A percentile compares a stretch with the other conserved stretches of the same genome.
Conservation (phyloP, 2,797 vertebrate species). For the Diplodus sargus region DNA sequence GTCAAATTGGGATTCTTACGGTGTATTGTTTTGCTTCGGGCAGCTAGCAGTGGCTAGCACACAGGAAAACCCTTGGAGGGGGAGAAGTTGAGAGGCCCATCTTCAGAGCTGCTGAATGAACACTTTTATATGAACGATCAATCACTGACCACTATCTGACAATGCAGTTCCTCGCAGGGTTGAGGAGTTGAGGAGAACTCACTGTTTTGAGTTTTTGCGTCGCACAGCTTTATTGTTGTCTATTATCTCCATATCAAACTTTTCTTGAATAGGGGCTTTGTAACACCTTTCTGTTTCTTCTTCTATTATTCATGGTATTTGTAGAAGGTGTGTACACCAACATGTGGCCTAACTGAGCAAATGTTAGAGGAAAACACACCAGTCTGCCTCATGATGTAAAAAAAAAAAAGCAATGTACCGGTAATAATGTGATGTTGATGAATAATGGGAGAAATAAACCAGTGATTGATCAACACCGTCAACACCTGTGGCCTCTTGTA, state of each 20-base stretch:
- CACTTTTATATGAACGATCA: background rate
- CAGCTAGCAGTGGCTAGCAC: too few relatives aligned
- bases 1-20: too few relatives aligned
- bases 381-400: background rate
- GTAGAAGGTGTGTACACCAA: background rate
- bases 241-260: too few relatives aligned
- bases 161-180: background rate
- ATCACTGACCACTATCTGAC: background rate
- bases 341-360: background rate
- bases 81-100: too few relatives aligned
- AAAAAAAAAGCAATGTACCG: background rate
- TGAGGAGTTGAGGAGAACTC: too few relatives aligned
- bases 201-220: too few relatives aligned
- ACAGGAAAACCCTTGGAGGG: too few relatives aligned
- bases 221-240: too few relatives aligned
- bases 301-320: background rate
- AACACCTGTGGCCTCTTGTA: background rate
- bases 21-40: too few relatives aligned
- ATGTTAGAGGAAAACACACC: background rate
- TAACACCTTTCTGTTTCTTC: background rate
- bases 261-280: background rate
- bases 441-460: background rate
- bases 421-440: background rate
- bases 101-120: slow-evolving; percentile 1
- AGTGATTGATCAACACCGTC: slow-evolving; percentile 3